These are phyloP conservation scores for Drosophila prostipennis DNA, from an alignment of 2,888 invertebrate species.

Conservation along the genomic window DNA sequence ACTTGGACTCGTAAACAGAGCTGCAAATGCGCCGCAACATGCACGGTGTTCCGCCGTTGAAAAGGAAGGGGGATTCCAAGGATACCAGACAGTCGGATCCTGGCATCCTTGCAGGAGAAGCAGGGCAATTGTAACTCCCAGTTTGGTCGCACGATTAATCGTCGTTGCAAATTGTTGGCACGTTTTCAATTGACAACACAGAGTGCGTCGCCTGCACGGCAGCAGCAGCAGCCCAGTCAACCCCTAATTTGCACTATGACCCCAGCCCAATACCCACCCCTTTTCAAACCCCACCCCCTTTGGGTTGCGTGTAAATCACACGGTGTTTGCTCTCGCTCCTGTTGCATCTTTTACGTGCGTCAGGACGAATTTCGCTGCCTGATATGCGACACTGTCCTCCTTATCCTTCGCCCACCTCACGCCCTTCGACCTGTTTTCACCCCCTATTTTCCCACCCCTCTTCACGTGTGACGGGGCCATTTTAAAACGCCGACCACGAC, in stretches of 20 bases:
- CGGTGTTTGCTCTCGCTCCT: conserved; percentile 76
- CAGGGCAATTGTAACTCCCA: conserved; percentile 51
- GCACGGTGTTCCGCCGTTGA: conserved; percentile 47
- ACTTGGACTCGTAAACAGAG: conserved; percentile 69
- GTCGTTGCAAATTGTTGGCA: conserved; percentile 84
- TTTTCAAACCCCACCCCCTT: conserved; percentile 3
- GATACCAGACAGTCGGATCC: conserved; percentile 15
- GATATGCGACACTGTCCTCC: conserved; percentile 27
- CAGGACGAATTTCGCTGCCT: conserved; percentile 24
- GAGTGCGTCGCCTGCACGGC: conserved; percentile 40
- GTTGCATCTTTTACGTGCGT: conserved; percentile 78
- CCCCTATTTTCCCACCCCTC: not conserved
- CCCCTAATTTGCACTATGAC: conserved; percentile 72
- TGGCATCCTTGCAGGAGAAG: not conserved
- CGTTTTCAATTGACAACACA: conserved; percentile 83
- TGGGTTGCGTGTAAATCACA: conserved; percentile 75
- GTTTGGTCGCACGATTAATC: conserved; percentile 81
- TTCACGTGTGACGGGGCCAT: conserved; percentile 72
- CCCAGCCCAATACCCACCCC: conserved; percentile 6
- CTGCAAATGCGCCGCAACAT: conserved; percentile 69
- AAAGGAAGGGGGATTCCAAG: conserved; percentile 18
- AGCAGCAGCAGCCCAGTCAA: conserved; percentile 54
- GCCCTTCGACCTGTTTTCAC: not conserved
- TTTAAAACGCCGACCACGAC: conserved; percentile 59
- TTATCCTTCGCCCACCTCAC: conserved; percentile 39